phyloP scores from a whole-genome alignment of 2,113 vertebrate species.

The Laterallus jamaicensis region DNA sequence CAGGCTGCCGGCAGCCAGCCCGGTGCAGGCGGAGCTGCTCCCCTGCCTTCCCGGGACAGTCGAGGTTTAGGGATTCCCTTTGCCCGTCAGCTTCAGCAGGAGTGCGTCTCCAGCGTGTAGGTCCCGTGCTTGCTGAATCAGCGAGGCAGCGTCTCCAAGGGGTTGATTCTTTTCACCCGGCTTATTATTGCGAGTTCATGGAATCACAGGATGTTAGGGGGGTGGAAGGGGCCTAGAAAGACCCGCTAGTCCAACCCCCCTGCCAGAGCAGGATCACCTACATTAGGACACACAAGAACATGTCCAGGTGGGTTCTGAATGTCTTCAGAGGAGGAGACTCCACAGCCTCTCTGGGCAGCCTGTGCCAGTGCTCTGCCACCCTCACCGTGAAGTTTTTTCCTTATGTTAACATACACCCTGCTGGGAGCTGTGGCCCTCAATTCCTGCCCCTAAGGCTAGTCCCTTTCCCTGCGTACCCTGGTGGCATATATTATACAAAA shows the following conservation, averaged over 20 bases:
- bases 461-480: background rate
- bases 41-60: background rate
- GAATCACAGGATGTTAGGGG: too few species aligned
- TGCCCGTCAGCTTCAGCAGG: fast-evolving
- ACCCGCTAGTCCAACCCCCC: too few species aligned
- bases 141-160: background rate
- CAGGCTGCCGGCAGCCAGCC: background rate
- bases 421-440: fast-evolving
- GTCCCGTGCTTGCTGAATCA: fast-evolving
- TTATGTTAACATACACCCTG: background rate
- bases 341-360: too few species aligned
- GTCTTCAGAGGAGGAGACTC: too few species aligned
- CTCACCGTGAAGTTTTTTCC: too few species aligned
- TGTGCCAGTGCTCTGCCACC: too few species aligned
- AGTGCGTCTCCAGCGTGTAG: fast-evolving
- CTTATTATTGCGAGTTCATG: background rate
- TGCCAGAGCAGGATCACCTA: too few species aligned
- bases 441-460: fast-evolving
- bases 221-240: too few species aligned
- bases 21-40: fast-evolving
- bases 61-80: fast-evolving
- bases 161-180: background rate
- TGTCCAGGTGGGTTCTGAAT: too few species aligned
- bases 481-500: background rate
- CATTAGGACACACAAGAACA: too few species aligned